Evolutionary conservation across 2,113 vertebrate genomes (phyloP), one percentile per base, ranked within the genome.

Genomic region (Sinocyclocheilus anophthalmus): DNA sequence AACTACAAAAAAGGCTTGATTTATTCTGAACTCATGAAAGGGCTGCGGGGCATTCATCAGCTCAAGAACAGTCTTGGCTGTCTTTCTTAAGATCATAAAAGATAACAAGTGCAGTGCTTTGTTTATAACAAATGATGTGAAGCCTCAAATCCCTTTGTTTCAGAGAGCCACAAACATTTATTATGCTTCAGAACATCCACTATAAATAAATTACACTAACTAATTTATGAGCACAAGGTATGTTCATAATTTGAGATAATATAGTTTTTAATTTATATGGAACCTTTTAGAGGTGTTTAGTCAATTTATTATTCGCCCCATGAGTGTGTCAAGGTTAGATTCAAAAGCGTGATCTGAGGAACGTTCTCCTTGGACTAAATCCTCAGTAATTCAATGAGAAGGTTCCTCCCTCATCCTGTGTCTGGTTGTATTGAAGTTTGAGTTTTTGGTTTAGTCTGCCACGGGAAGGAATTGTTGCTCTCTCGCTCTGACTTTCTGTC

Each of bases 321-420:
- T 70, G 11, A 55, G 81, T 6, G 11, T 37, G 45, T 70, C 63
- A 82, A 82, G 45, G 81, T 33, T 53, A 61, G 57, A 81, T 63
- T 77, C 78, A 26, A 81, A 24, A 88, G 79, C 57, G 14, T 45
- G 81, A 67, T 84, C 83, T 86, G 77, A 88, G 76, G 69, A 55
- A 84, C 7, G 18, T 30, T 67, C 24, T 81, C 87, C 86, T n/a
- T 42, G 86, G 91, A 89, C 18, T 78, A 53, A 87, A 85, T 84
- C 72, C 77, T 83, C 83, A 81, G 90, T 91, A 90, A 88, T 90
- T 90, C 85, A 84, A 67, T 30, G 63, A 88, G 81, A 86, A 77
- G 50, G 72, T 73, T 88, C 79, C 84, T 91, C 87, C 75, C 76
- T 0, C 18, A 82, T 87, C 82, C 81, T 50, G 39, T 81, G 86